These are phyloP conservation scores for Sminthopsis crassicaudata DNA, from an alignment of 2,113 vertebrate genomes.

Conservation along the genomic window DNA sequence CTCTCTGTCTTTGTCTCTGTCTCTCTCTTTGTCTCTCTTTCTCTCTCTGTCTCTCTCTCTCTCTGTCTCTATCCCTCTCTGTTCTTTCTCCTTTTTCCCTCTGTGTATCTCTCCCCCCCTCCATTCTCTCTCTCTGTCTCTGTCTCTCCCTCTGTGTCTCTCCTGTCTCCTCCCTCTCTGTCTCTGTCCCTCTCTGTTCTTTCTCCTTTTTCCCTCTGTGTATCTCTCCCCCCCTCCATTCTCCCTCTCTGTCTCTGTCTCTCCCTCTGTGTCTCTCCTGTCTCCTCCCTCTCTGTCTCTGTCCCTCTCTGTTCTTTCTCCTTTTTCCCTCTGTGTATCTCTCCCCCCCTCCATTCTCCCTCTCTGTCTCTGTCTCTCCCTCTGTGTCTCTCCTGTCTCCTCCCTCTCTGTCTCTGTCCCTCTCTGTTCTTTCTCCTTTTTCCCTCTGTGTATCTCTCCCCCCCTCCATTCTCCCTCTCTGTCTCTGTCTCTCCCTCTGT, in stretches of 20 bases:
- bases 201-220: no score
- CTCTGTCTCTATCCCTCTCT: no score
- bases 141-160: background rate
- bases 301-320: background rate
- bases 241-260: background rate
- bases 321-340: no score
- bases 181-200: background rate
- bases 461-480: no score
- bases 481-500: slow-evolving; percentile 12
- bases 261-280: no score
- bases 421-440: background rate
- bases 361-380: background rate
- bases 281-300: background rate
- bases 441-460: background rate
- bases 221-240: no score
- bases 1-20: background rate
- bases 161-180: no score
- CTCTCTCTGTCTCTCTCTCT: background rate
- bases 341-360: no score
- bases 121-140: no score
- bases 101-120: background rate
- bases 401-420: background rate
- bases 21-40: background rate
- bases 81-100: background rate
- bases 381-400: background rate